phyloP scores from a whole-genome alignment of 64 coral and sea anemone genomes.

The Montipora efflorescens region DNA sequence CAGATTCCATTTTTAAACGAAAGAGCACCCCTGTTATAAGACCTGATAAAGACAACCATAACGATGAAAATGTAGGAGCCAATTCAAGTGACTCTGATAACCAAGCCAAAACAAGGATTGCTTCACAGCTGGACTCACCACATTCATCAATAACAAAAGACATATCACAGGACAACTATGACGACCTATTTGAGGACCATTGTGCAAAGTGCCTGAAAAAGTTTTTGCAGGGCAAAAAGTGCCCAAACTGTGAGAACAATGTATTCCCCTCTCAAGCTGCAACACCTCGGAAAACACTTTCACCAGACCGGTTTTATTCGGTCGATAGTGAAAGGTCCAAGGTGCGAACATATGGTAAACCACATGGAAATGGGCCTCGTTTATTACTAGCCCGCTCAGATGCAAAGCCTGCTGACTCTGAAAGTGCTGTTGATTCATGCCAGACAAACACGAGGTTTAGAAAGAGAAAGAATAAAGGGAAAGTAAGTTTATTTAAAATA shows the following conservation, averaged over 20 bases:
- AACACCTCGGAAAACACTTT: constrained; percentile 27
- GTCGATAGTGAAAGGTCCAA: neutral
- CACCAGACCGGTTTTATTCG: constrained; percentile 38
- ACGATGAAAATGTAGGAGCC: neutral
- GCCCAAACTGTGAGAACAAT: neutral
- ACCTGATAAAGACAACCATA: neutral
- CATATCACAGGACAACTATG: neutral
- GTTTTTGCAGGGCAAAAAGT: neutral
- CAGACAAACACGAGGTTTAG: neutral
- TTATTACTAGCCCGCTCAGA: neutral
- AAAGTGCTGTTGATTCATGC: neutral
- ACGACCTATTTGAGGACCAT: neutral
- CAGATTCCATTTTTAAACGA: neutral
- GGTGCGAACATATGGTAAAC: neutral
- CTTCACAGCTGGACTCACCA: neutral
- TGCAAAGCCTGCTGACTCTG: neutral
- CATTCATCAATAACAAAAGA: neutral
- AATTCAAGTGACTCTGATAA: neutral
- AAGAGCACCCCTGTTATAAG: too few species aligned
- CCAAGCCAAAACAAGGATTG: neutral
- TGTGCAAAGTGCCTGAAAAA: neutral
- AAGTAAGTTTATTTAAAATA: constrained; percentile 3
- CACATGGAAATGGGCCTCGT: neutral
- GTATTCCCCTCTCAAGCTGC: constrained; percentile 38
- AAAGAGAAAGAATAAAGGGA: constrained; percentile 30